Base-by-base conservation (phyloP, 30 jellyfish, hydroid and myxozoan genomes). In the Hydractinia echinata region DNA sequence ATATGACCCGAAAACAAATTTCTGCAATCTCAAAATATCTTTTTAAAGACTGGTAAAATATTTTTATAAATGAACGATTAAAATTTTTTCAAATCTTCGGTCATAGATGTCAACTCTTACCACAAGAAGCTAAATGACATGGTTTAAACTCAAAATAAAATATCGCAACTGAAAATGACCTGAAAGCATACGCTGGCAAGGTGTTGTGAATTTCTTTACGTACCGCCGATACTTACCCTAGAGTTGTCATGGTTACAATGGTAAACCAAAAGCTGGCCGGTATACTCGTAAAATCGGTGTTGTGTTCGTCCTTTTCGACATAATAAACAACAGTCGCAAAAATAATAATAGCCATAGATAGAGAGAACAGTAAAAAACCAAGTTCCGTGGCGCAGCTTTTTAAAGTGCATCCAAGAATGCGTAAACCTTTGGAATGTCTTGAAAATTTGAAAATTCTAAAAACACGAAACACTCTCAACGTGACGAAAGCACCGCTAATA, bases 231-330 rank as follows among this genome's bases (percentile, higher is more conserved):
- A 64, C 96, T 73, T 82, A 91, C 97, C 97, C 97, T 0, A 91
- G 86, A 20, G 97, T 91, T 50, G 97, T 91, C 97, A 91, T 91
- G 67, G 97, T 91, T 66, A 91, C 97, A 58, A 91, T 87, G 4
- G 97, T 91, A 76, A 85, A 91, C 97, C 97, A 91, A 80, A 91
- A 91, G 79, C 96, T 82, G 44, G 82, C 96, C 7, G 97, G 97
- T 56, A 91, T 91, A 52, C 97, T 91, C 72, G 94, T 86, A 69
- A 91, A 91, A 9, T 79, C 56, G 4, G 84, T 67, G 30, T 73
- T 87, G n/a, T 51, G 30, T 53, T 82, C 89, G 84, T 91, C 96
- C 76, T 91, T 91, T 62, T 91, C 97, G 49, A 85, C 95, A 72
- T 91, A 91, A 61, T 91, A 91, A 53, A 91, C 84, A 52, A 91